A percentile compares a stretch with the other conserved stretches of the same genome.
These are phyloP conservation scores for Pachyramphus minor DNA, from an alignment of 2,113 vertebrate genomes.

Conservation along the genomic window DNA sequence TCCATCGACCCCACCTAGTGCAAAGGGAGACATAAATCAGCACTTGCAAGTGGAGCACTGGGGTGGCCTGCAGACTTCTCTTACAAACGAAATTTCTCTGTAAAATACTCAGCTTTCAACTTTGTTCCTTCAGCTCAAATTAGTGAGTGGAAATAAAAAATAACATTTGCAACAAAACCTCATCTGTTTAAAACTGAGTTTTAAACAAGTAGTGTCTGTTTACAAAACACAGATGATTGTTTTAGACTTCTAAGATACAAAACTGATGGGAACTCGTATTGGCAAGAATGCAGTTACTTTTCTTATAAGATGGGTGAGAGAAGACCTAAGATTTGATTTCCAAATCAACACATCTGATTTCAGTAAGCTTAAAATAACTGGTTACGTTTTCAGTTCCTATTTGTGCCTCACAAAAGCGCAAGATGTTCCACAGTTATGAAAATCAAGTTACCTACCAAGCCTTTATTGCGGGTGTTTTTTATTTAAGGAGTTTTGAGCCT, in stretches of 20 bases:
- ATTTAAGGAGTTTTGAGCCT: neutral
- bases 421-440: neutral
- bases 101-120: neutral
- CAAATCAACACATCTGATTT: neutral
- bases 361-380: neutral
- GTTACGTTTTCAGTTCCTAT: constrained; percentile 5
- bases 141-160: neutral
- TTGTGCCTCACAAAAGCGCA: neutral
- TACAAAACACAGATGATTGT: neutral
- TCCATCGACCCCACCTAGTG: constrained; percentile 95
- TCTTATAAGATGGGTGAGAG: neutral
- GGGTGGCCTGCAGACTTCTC: neutral
- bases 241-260: neutral
- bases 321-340: neutral
- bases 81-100: neutral
- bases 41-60: neutral
- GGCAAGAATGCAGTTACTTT: neutral
- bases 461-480: neutral
- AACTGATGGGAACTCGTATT: neutral
- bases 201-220: neutral
- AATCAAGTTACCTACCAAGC: neutral
- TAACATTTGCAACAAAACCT: neutral
- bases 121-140: neutral
- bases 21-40: constrained; percentile 11
- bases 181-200: neutral